phyloP scores from a whole-genome alignment of 2,888 invertebrate species.

The Drosophila sordidula region DNA sequence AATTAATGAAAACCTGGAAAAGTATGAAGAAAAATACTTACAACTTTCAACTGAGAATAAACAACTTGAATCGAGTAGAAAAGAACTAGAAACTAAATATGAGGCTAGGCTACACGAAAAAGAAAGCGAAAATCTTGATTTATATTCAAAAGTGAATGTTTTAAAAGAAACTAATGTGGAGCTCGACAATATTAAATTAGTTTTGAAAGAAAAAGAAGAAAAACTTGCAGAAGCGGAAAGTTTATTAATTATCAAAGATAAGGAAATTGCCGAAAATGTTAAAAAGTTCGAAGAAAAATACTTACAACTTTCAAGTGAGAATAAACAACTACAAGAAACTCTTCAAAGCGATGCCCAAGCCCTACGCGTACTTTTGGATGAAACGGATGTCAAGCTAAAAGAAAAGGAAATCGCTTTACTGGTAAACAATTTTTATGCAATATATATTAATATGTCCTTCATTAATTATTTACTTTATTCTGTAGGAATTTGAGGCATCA shows the following conservation, averaged over 20 bases:
- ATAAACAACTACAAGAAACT: constrained; percentile 36
- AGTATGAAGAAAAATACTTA: constrained; percentile 41
- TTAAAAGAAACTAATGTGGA: constrained; percentile 80
- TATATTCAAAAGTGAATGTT: constrained; percentile 73
- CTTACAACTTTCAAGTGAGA: constrained; percentile 27
- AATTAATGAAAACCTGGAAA: constrained; percentile 28
- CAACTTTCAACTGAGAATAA: constrained; percentile 27
- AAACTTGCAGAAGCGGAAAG: constrained; percentile 35
- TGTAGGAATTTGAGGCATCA: constrained; percentile 26
- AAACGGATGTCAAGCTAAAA: constrained; percentile 33
- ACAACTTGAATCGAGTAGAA: constrained; percentile 24
- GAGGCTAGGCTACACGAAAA: constrained; percentile 55
- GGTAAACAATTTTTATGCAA: constrained; percentile 23
- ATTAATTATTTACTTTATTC: not conserved
- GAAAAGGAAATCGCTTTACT: constrained; percentile 45
- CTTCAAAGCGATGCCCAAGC: constrained; percentile 26
- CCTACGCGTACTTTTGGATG: constrained; percentile 24
- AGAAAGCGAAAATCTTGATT: constrained; percentile 52
- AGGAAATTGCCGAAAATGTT: constrained; percentile 33
- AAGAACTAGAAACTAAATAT: constrained; percentile 43
- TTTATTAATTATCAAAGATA: constrained; percentile 27
- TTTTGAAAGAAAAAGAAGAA: constrained; percentile 33
- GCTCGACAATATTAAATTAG: constrained; percentile 70
- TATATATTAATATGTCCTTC: not conserved
- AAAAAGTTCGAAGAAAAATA: constrained; percentile 50